Base-by-base conservation (phyloP, 2,797 vertebrate species). In the Lacerta viridis region DNA sequence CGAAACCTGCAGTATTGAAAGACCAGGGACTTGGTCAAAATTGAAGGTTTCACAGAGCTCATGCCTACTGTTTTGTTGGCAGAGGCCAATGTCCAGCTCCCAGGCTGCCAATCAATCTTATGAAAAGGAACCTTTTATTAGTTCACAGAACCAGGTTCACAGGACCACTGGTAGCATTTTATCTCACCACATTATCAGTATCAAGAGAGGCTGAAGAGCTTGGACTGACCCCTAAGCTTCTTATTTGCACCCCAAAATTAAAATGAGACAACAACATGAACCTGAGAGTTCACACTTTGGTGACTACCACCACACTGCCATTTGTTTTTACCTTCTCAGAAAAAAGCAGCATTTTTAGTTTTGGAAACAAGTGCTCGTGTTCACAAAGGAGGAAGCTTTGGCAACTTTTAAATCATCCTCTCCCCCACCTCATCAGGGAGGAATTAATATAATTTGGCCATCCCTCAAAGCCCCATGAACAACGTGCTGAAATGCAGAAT, bases 401-500 rank as follows among this genome's bases (percentile, higher is more conserved):
- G 11, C 59, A 36, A 29, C 11, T 75, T 82, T 64, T 39, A 82
- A 74, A 36, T 9, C 29, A 2, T 33, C 15, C 29, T 46, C 80
- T 74, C 29, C 6, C 23, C 25, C 15, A 17, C 8, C 5, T 10
- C 61, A 10, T 9, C 68, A 2, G 2, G n/a, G 17, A 55, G 8
- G 10, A 17, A 55, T 64, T 36, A 50, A 69, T 41, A 36, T 41
- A 46, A 3, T 11, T 18, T 75, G 11, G 46, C 20, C 6, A 46
- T 61, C 7, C 39, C n/a, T 68, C n/a, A 66, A 66, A 8, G 43
- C n/a, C 39, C 20, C 4, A 66, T 79, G 83, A 89, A 89, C 91
- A 92, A 88, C 66, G 3, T 78, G 55, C 85, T 71, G 92, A 72
- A 90, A 92, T 78, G 89, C 80, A 86, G 80, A 72, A 87, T 36